Evolutionary conservation across 92 coral and sea anemone genomes (phyloP).

Genomic region (Muricea muricata): DNA sequence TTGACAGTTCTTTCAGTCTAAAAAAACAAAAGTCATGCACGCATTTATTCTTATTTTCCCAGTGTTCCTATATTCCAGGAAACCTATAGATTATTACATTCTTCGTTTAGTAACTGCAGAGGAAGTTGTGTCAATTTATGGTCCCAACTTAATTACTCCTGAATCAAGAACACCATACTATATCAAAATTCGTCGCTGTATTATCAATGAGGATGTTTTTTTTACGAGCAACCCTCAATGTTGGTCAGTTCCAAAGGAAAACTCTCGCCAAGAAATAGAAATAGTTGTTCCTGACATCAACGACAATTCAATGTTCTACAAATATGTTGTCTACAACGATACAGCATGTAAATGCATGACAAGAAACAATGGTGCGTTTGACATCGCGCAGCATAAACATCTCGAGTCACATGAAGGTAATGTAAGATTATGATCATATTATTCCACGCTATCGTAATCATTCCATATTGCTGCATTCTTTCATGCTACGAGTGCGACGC

Average conservation of each 20-base stretch:
- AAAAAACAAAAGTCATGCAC: no score
- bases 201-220: not conserved
- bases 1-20: no score
- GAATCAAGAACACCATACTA: not conserved
- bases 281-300: not conserved
- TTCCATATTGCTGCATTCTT: no score
- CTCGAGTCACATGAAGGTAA: not conserved
- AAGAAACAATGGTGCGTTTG: not conserved
- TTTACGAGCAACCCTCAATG: no score
- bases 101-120: not conserved
- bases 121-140: not conserved
- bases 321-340: slow-evolving; percentile 6
- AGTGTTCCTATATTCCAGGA: no score
- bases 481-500: no score
- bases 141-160: not conserved
- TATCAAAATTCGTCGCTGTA: not conserved
- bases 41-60: no score
- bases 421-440: no score
- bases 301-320: not conserved
- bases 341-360: not conserved
- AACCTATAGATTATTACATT: no score
- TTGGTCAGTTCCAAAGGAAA: not conserved
- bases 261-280: not conserved
- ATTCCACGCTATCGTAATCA: no score
- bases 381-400: not conserved